A percentile compares a stretch with the other conserved stretches of the same genome.
Evolutionary conservation across 2,113 vertebrate genomes (phyloP).

Genomic region (Anhinga anhinga): DNA sequence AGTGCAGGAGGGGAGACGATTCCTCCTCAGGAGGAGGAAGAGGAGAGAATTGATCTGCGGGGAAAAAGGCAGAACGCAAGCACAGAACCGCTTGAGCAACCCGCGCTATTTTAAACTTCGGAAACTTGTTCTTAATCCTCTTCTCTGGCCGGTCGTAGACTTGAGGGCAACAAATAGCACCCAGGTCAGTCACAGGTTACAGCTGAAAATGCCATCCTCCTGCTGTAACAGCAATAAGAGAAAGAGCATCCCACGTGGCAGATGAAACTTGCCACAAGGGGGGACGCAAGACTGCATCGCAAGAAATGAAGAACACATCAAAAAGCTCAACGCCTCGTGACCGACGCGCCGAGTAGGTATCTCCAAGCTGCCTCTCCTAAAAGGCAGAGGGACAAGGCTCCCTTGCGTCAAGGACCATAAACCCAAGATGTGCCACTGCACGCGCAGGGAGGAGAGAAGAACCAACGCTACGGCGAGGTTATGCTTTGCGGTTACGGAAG

Average conservation of each 20-base stretch:
- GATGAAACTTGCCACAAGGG: neutral
- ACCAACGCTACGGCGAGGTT: rapidly evolving
- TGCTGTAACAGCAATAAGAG: neutral
- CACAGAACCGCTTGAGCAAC: neutral
- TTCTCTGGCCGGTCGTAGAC: neutral
- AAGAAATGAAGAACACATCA: neutral
- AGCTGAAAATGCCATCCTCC: neutral
- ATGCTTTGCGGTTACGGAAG: neutral
- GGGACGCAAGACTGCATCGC: neutral
- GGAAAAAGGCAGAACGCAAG: too few species aligned
- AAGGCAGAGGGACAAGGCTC: neutral
- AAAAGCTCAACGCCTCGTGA: neutral
- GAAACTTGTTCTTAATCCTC: neutral
- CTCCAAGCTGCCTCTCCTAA: neutral
- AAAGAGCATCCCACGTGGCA: neutral
- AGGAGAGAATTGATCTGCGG: neutral
- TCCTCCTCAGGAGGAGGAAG: neutral
- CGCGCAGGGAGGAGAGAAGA: neutral
- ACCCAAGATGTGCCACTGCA: neutral
- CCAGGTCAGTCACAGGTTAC: neutral
- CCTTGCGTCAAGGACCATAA: neutral
- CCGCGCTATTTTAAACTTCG: neutral
- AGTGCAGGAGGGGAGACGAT: too few species aligned
- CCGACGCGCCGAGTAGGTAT: too few species aligned
- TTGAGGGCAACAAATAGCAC: neutral